phyloP scores from a whole-genome alignment of 2,797 vertebrate genomes.

The Catostomus latipinnis region DNA sequence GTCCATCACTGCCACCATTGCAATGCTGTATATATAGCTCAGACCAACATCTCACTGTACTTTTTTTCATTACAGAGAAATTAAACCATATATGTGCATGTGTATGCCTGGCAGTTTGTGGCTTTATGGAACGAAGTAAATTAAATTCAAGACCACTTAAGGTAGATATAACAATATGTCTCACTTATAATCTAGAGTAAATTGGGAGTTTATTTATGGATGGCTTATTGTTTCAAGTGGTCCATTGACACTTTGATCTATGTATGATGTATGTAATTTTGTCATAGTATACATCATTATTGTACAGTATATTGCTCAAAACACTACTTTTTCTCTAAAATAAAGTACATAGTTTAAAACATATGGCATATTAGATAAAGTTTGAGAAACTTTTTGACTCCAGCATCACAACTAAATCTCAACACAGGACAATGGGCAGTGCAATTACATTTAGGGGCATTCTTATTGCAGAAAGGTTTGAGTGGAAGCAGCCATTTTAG shows the following conservation, averaged over 20 bases:
- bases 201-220: not conserved
- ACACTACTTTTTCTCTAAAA: constrained; percentile 2
- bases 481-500: not conserved
- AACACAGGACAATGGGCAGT: not conserved
- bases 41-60: not conserved
- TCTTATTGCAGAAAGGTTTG: constrained; percentile 1
- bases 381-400: not conserved
- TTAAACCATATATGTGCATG: not conserved
- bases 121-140: not conserved
- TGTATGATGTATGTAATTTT: not conserved
- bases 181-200: not conserved
- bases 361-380: constrained; percentile 1
- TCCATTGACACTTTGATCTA: constrained; percentile 6
- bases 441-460: not conserved
- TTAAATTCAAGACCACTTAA: not conserved
- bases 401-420: not conserved
- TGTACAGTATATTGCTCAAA: constrained; percentile 17
- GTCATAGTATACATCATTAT: not conserved
- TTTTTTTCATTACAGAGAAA: not conserved
- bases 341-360: not conserved
- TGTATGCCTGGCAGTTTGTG: not conserved
- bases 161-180: not conserved
- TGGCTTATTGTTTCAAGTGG: not conserved
- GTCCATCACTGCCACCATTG: not conserved
- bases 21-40: not conserved